Percentiles rank a stretch among this genome's conserved stretches.
Evolutionary conservation across 2,797 vertebrate genomes (phyloP).

Genomic region (Allenopithecus nigroviridis): DNA sequence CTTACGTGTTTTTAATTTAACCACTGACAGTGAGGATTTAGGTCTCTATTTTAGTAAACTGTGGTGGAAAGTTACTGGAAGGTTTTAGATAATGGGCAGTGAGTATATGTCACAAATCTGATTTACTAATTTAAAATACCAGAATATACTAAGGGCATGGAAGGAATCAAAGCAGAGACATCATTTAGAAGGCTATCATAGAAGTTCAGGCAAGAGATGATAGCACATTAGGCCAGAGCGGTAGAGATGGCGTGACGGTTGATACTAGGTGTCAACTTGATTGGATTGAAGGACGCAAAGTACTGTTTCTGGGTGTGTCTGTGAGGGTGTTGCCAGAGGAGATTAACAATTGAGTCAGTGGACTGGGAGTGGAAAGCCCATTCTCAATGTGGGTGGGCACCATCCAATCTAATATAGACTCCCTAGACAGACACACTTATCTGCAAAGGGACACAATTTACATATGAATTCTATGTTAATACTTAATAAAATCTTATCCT

Average conservation of each 20-base stretch:
- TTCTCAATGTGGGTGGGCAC: not conserved
- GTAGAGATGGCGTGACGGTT: not conserved
- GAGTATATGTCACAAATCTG: not conserved
- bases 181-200: not conserved
- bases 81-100: not conserved
- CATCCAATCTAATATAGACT: not conserved
- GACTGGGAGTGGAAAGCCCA: not conserved
- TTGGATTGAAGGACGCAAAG: not conserved
- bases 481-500: not conserved
- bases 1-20: not conserved
- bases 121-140: not conserved
- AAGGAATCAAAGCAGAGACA: not conserved
- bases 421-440: not conserved
- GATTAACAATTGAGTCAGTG: not conserved
- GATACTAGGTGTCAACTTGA: not conserved
- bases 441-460: not conserved
- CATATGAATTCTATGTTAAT: not conserved
- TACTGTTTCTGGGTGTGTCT: not conserved
- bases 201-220: not conserved
- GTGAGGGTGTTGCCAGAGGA: not conserved
- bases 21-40: not conserved
- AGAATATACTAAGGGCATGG: not conserved
- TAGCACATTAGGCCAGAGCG: not conserved
- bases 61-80: not conserved
- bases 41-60: not conserved